Base-by-base conservation (phyloP, 2,888 invertebrate species). In the Micropterix aruncella region DNA sequence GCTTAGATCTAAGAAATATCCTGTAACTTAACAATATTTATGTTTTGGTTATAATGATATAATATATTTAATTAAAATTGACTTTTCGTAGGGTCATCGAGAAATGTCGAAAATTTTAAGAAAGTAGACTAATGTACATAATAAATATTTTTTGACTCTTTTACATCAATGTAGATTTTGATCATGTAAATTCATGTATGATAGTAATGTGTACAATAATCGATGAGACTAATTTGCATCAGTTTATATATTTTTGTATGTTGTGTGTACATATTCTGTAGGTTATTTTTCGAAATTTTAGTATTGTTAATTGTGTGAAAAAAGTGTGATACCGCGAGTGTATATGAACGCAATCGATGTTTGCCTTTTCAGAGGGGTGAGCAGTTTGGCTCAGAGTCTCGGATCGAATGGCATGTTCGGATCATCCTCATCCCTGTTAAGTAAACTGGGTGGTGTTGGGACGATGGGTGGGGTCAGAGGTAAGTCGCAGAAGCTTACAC, bases 331-430 rank as follows among this genome's bases (percentile, higher is more conserved):
- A 27, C 12, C 7, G 38, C 5, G 38, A 12, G 38, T 9, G 38
- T 14, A 15, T 14, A 5, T 38, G n/a, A 14, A 5, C 15, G 38
- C n/a, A n/a, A n/a, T 12, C 15, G n/a, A 14, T 15, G 60, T 54
- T 63, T 59, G 61, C 53, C 55, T 48, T 70, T 69, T 49, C 69
- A 70, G 70, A 63, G 65, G 66, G 54, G 70, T 71, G 52, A 68
- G 69, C 66, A 70, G 67, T 59, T 61, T 70, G 61, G 65, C 70
- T 47, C 70, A 70, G 56, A 75, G 78, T 50, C 66, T 80, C 47
- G 75, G 79, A 37, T 75, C 81, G 41, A 82, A 81, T 55, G 79
- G 80, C 48, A 81, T 84, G 69, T 86, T 87, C 61, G 83, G 83
- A 50, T 83, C 84, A 14, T 81, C 82, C 52, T 75, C 91, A 46